Base-by-base conservation (phyloP, 1,140 invertebrate species). In the Drosophila obscura region DNA sequence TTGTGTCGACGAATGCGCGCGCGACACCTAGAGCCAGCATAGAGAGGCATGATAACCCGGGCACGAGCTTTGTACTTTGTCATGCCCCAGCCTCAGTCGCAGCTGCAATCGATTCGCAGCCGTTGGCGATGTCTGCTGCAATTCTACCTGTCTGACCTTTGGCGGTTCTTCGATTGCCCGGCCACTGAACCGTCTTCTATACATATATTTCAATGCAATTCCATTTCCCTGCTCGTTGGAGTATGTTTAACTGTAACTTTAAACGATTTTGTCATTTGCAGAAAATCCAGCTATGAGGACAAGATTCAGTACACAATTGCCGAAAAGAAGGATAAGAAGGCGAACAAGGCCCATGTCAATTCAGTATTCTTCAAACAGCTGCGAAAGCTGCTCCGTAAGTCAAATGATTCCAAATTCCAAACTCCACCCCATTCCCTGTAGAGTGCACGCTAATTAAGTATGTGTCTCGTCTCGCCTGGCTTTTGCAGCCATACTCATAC, bases 281-380 rank as follows among this genome's bases (percentile, higher is more conserved):
- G 90, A 60, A 91, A 91, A 77, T 78, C 79, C 13, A 74, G 77
- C 61, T 93, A 94, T 49, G 94, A 95, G 74, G 94, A 95, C 74
- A 94, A 95, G 78, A 94, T 96, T 67, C 95, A 96, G 78, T 96
- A 96, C 91, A 93, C 96, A 91, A 96, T 96, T 56, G 94, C 94
- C 74, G 94, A 96, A 67, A 94, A 95, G 90, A 95, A 95, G 77
- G 94, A 94, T 28, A 93, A 93, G 73, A 95, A 94, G 69, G 89
- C 92, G 16, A 94, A 94, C 26, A 97, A 95, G 92, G 96, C 97
- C n/a, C 96, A 97, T 68, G 96, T 99, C 0, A 96, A 99, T 93
- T 94, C 93, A 19, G 93, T 94, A 59, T 99, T 99, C 91, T 95
- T 98, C 77, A 94, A 94, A 64, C 96, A 97, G 90, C 91, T 99